These are phyloP conservation scores for Morpho achilles DNA, from an alignment of 2,888 invertebrate species.

Conservation along the genomic window DNA sequence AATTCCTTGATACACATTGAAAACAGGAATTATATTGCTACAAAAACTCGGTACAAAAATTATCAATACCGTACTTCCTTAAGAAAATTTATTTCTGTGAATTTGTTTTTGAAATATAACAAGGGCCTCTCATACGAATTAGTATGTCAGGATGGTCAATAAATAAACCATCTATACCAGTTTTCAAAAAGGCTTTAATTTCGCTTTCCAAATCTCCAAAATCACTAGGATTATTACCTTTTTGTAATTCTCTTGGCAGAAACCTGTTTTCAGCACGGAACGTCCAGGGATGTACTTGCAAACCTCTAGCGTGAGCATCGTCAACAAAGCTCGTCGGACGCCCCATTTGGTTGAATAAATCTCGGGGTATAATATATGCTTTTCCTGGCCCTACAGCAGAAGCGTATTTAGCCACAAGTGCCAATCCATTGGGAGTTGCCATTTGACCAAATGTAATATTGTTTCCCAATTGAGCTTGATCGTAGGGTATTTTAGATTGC, in stretches of 20 bases:
- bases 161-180: conserved; percentile 66
- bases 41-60: too few species aligned
- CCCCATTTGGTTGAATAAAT: conserved; percentile 45
- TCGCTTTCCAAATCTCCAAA: conserved; percentile 55
- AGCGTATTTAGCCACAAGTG: conserved; percentile 58
- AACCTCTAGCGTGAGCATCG: conserved; percentile 54
- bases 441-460: conserved; percentile 56
- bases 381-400: conserved; percentile 66
- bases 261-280: conserved; percentile 64
- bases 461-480: conserved; percentile 46
- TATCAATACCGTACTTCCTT: too few species aligned
- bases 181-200: conserved; percentile 50
- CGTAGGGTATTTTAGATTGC: conserved; percentile 46
- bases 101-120: conserved; percentile 3
- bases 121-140: conserved; percentile 22
- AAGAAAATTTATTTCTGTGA: neutral
- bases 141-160: conserved; percentile 62
- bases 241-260: conserved; percentile 55
- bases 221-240: conserved; percentile 33
- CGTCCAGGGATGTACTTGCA: conserved; percentile 66
- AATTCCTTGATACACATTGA: too few species aligned
- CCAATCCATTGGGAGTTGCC: conserved; percentile 56
- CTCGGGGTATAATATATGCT: conserved; percentile 58
- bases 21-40: too few species aligned
- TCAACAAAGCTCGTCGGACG: conserved; percentile 51